These are phyloP conservation scores for Pyrrhosoma nymphula DNA, from an alignment of 2,888 invertebrate genomes.

Conservation along the genomic window DNA sequence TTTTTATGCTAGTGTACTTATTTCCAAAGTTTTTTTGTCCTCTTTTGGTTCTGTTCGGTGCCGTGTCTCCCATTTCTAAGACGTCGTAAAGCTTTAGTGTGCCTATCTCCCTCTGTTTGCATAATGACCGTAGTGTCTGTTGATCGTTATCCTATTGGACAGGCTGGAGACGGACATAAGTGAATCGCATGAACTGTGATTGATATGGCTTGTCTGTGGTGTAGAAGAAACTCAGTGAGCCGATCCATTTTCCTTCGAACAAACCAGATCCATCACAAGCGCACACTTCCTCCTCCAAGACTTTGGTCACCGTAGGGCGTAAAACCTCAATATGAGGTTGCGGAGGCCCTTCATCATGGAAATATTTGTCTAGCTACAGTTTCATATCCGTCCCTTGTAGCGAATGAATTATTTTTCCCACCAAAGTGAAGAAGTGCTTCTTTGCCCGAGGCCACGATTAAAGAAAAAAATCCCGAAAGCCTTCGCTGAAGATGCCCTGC, in stretches of 20 bases:
- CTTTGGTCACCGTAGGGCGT: no score
- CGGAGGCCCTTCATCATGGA: no score
- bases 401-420: no score
- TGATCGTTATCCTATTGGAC: neutral
- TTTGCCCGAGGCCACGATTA: no score
- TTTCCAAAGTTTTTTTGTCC: neutral
- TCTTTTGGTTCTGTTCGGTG: neutral
- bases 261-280: neutral
- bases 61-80: neutral
- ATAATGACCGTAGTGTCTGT: neutral
- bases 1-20: no score
- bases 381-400: no score
- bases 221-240: neutral
- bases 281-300: neutral
- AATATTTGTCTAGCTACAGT: no score
- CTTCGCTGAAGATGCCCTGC: no score
- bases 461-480: no score
- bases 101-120: neutral
- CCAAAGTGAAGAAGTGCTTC: no score
- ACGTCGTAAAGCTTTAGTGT: neutral
- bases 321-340: no score
- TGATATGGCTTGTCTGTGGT: neutral
- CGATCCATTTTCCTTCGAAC: neutral
- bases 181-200: neutral
- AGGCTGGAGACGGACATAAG: neutral